phyloP scores from a whole-genome alignment of 2,113 vertebrate species.

The Rhinolophus sinicus region DNA sequence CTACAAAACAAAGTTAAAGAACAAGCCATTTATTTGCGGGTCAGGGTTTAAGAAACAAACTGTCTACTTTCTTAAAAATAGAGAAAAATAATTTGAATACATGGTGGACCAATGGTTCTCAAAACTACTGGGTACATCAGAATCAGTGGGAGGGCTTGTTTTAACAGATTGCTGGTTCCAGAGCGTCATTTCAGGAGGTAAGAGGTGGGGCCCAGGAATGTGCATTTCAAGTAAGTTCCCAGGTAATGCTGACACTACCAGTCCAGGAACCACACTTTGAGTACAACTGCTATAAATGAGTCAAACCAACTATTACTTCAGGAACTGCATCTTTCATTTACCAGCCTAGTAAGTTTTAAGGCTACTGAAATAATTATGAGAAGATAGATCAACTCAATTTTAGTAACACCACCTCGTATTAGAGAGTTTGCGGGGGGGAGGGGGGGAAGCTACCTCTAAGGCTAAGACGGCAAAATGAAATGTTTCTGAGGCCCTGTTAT shows the following conservation, averaged over 20 bases:
- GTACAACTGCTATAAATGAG: neutral
- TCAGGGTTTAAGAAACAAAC: conserved; percentile 13
- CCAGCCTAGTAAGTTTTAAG: neutral
- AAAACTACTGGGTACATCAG: neutral
- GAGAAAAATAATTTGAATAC: conserved; percentile 8
- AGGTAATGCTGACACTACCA: neutral
- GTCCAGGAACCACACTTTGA: neutral
- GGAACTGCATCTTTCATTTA: neutral
- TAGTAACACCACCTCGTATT: neutral
- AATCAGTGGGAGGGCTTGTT: neutral
- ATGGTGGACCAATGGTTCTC: neutral
- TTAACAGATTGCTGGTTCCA: neutral
- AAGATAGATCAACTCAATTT: conserved; percentile 20
- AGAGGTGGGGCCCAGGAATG: neutral
- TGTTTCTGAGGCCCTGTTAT: neutral
- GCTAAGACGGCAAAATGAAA: conserved; percentile 24
- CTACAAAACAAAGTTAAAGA: conserved; percentile 82
- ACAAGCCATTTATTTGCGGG: neutral
- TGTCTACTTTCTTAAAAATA: conserved; percentile 16
- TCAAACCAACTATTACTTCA: conserved; percentile 5
- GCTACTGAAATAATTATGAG: conserved; percentile 52
- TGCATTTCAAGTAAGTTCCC: neutral
- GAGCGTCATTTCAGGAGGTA: neutral
- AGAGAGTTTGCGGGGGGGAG: neutral
- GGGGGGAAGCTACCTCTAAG: neutral